Conservation (phyloP, 2,113 vertebrate genomes). For the Spea bombifrons region DNA sequence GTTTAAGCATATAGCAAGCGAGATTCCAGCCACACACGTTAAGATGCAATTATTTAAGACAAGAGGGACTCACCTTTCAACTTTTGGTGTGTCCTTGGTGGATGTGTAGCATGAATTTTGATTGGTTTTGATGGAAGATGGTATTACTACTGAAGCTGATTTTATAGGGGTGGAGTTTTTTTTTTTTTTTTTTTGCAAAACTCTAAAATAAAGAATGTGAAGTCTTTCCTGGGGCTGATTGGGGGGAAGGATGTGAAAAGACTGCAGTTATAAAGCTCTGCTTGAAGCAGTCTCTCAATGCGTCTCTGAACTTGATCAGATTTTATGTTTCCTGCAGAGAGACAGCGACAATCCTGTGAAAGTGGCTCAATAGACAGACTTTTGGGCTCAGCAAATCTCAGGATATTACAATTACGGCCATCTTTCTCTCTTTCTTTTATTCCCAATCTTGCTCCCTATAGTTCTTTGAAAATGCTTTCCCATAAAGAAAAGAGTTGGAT, state of each 20-base stretch:
- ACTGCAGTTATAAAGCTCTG: slow-evolving; percentile 85
- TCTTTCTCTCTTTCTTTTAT: slow-evolving; percentile 79
- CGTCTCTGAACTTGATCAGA: slow-evolving; percentile 98
- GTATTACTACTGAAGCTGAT: slow-evolving; percentile 65
- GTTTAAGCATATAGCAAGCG: slow-evolving; percentile 14
- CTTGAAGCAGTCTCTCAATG: slow-evolving; percentile 81
- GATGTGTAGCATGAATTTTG: slow-evolving; percentile 67
- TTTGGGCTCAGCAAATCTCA: slow-evolving; percentile 69
- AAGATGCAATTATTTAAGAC: slow-evolving; percentile 50
- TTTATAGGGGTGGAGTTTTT: slow-evolving; percentile 62
- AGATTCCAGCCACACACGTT: slow-evolving; percentile 15
- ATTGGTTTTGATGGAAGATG: slow-evolving; percentile 64
- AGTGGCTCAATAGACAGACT: slow-evolving; percentile 75
- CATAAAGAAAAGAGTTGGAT: slow-evolving; percentile 60
- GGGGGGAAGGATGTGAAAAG: slow-evolving; percentile 77
- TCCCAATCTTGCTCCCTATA: slow-evolving; percentile 69
- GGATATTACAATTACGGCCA: slow-evolving; percentile 84
- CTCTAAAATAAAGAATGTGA: slow-evolving; percentile 80
- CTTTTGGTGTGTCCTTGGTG: slow-evolving; percentile 63
- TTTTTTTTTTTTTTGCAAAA: slow-evolving; percentile 58
- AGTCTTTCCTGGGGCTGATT: slow-evolving; percentile 75
- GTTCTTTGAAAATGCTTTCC: slow-evolving; percentile 70
- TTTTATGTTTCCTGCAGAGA: slow-evolving; percentile 91
- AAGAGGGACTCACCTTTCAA: slow-evolving; percentile 77
- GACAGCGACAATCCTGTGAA: slow-evolving; percentile 79